Base-by-base conservation (phyloP, 2,888 invertebrate species). In the Aphelenchoides bicaudatus region DNA sequence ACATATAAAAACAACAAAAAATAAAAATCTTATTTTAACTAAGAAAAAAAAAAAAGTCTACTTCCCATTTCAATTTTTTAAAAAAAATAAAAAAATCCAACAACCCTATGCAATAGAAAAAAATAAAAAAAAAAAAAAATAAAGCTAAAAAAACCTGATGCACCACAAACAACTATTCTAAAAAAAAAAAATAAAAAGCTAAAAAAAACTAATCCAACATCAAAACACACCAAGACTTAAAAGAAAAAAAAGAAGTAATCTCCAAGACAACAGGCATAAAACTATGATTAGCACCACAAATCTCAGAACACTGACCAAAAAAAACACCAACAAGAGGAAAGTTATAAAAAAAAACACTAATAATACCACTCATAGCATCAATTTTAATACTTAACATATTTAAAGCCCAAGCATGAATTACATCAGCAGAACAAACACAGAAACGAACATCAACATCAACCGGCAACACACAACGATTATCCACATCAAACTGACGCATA, bases 251-350 rank as follows among this genome's bases (percentile, higher is more conserved):
- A 29, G 39, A 38, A 2, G 3, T 51, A 16, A 48, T 19, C 31
- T 48, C 49, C 6, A 48, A 5, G 6, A 48, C 31, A 48, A 48
- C 31, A 48, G 31, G 49, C n/a, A 48, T 88, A 84, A 88, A 88
- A 59, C 87, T 87, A 80, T 88, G 87, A 79, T 88, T 88, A 54
- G 86, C 85, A 0, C 88, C 88, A 82, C 88, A 88, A 83, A 88
- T 88, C 85, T 88, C 87, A 70, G 87, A 88, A 79, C 88, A 88
- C 85, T 88, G 87, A 0, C 87, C 87, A 81, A 81, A 88, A 80
- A 84, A 86, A 78, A 87, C 72, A 39, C 87, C 87, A 0, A 86
- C 83, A 1, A 85, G 85, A 66, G 84, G 86, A 71, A 85, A 83
- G 71, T 82, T 82, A 79, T 87, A 84, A 71, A 82, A 84, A 50